A percentile compares a stretch with the other conserved stretches of the same genome.
These are phyloP conservation scores for Staurois parvus DNA, from an alignment of 2,797 vertebrate species.

Conservation along the genomic window DNA sequence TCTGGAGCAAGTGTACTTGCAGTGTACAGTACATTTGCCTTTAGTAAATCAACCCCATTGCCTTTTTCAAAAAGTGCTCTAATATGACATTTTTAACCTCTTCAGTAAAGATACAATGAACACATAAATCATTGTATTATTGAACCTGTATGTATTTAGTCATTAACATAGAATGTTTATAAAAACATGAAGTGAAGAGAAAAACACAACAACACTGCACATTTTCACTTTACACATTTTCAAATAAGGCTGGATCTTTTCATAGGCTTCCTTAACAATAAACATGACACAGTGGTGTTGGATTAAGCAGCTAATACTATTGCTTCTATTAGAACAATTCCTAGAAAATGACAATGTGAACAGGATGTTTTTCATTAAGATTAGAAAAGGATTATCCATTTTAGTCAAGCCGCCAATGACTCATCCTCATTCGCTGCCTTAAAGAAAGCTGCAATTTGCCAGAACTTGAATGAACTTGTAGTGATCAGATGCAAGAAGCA, in stretches of 20 bases:
- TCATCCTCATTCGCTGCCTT: conserved; percentile 64
- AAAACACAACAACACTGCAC: background rate
- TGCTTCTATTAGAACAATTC: conserved; percentile 66
- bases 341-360: conserved; percentile 65
- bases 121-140: too few species aligned
- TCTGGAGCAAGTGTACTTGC: too few species aligned
- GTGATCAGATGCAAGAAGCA: conserved; percentile 62
- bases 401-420: conserved; percentile 61
- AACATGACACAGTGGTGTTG: conserved; percentile 57
- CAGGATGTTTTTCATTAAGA: conserved; percentile 69
- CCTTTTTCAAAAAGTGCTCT: too few species aligned
- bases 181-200: background rate
- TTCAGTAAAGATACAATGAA: too few species aligned
- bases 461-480: conserved; percentile 48
- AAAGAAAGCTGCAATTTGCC: conserved; percentile 60
- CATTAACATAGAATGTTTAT: background rate
- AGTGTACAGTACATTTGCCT: too few species aligned
- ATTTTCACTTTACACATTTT: conserved; percentile 2
- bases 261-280: conserved; percentile 26
- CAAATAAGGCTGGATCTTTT: conserved; percentile 12
- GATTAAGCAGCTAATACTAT: conserved; percentile 67
- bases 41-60: too few species aligned
- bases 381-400: conserved; percentile 67
- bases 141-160: too few species aligned
- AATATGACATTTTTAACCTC: too few species aligned